A percentile compares a stretch with the other conserved stretches of the same genome.
Evolutionary conservation across 2,888 invertebrate genomes (phyloP).

Genomic region (Elegia similella): DNA sequence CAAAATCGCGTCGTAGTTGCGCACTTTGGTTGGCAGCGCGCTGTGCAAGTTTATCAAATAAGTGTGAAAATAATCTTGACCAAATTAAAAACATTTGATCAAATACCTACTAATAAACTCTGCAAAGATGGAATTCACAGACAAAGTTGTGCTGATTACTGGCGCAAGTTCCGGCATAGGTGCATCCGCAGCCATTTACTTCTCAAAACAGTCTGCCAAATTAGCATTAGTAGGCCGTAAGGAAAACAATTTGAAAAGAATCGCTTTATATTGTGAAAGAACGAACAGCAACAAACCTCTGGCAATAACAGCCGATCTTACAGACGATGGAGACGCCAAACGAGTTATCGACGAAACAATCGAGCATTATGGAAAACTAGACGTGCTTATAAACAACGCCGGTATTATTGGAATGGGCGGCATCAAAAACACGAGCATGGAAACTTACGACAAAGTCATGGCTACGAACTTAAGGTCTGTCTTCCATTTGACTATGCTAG

Average conservation of each 20-base stretch:
- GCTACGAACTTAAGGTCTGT: slow-evolving; percentile 91
- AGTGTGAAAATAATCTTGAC: slow-evolving; percentile 28
- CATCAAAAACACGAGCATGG: slow-evolving; percentile 90
- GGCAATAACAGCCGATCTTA: slow-evolving; percentile 83
- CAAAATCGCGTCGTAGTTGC: background rate
- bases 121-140: slow-evolving; percentile 77
- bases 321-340: slow-evolving; percentile 84
- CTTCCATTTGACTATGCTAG: slow-evolving; percentile 91
- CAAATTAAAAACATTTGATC: slow-evolving; percentile 19
- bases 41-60: slow-evolving; percentile 21
- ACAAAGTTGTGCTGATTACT: slow-evolving; percentile 84
- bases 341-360: slow-evolving; percentile 86
- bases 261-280: slow-evolving; percentile 75
- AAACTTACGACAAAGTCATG: slow-evolving; percentile 92
- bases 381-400: slow-evolving; percentile 93
- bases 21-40: background rate
- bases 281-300: slow-evolving; percentile 80
- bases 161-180: slow-evolving; percentile 90
- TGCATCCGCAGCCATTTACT: slow-evolving; percentile 84
- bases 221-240: slow-evolving; percentile 83
- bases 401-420: slow-evolving; percentile 89
- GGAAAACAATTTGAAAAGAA: slow-evolving; percentile 57
- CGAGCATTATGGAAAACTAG: slow-evolving; percentile 85
- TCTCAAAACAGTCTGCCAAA: slow-evolving; percentile 84
- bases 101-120: slow-evolving; percentile 23